Percentiles rank a stretch among this genome's conserved stretches.
Evolutionary conservation across 37 sponge, comb jelly and placozoan genomes (phyloP).

Genomic region (Oopsacas minuta): DNA sequence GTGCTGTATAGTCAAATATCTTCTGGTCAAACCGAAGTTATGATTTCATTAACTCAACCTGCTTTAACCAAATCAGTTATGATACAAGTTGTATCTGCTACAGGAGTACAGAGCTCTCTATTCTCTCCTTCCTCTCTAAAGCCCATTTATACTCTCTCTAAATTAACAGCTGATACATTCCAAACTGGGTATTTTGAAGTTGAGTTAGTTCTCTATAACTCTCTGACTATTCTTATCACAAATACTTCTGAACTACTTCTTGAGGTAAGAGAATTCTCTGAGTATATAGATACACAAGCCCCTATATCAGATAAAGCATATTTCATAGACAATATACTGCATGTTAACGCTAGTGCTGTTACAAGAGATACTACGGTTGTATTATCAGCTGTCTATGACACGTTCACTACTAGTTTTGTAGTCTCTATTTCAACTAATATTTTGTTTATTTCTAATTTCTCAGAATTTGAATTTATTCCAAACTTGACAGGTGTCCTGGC

Average conservation of each 20-base stretch:
- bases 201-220: background rate
- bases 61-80: background rate
- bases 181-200: background rate
- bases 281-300: background rate
- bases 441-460: background rate
- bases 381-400: background rate
- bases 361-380: background rate
- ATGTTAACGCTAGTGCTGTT: background rate
- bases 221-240: background rate
- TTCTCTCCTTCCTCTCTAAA: background rate
- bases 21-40: background rate
- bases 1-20: background rate
- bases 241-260: background rate
- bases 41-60: background rate
- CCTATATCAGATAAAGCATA: background rate
- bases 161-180: background rate
- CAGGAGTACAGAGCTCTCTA: background rate
- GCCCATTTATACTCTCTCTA: background rate
- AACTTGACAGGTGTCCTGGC: background rate
- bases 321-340: background rate
- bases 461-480: background rate
- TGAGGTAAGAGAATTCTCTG: background rate
- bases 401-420: background rate
- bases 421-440: background rate
- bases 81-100: background rate